These are phyloP conservation scores for Leptocoma aspasia DNA, from an alignment of 2,113 vertebrate genomes.

Conservation along the genomic window DNA sequence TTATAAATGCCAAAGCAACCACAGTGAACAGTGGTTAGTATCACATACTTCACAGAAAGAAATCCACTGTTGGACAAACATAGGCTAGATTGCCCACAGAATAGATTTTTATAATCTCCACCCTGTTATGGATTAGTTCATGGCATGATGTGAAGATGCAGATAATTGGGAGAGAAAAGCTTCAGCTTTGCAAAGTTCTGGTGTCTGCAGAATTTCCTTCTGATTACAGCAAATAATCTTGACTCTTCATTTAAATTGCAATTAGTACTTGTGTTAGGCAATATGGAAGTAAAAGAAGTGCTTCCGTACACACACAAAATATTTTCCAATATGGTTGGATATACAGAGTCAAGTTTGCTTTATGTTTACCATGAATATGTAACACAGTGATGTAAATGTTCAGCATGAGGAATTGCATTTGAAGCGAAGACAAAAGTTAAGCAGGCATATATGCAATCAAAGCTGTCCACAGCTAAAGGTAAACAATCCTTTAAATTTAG, in stretches of 20 bases:
- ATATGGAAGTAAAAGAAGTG: neutral
- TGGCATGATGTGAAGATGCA: neutral
- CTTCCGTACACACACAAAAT: neutral
- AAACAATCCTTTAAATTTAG: neutral
- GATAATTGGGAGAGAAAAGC: neutral
- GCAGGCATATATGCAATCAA: neutral
- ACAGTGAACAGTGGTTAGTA: neutral
- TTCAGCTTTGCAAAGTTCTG: neutral
- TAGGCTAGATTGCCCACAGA: neutral
- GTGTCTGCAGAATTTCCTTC: neutral
- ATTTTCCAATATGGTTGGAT: neutral
- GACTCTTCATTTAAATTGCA: neutral
- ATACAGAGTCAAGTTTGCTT: neutral
- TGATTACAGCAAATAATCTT: neutral
- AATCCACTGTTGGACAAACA: neutral
- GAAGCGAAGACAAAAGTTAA: neutral
- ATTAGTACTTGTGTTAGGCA: neutral
- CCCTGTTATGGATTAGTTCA: neutral
- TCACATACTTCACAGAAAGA: neutral
- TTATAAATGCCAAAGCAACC: neutral
- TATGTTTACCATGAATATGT: neutral
- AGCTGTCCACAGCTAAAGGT: neutral
- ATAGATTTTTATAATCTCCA: neutral
- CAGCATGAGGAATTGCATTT: neutral
- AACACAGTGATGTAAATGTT: neutral